Base-by-base conservation (phyloP, 1,140 invertebrate genomes). In the Centruroides vittatus region DNA sequence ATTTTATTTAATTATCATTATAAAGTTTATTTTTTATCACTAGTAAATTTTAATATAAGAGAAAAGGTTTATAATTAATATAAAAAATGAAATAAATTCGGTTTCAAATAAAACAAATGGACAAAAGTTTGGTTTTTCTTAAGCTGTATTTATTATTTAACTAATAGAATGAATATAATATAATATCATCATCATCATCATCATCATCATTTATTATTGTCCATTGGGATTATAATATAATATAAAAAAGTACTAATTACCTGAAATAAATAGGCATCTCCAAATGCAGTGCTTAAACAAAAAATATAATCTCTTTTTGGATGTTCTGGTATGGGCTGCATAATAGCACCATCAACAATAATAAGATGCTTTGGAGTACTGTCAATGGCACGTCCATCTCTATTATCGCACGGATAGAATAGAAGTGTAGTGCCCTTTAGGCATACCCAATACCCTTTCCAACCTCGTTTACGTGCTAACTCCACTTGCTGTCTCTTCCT, bases 361-460 rank as follows among this genome's bases (percentile, higher is more conserved):
- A 95, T 95, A 67, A 94, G 82, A 78, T 95, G 91, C 73, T 93
- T 93, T 23, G 91, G 91, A n/a, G 90, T 88, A 41, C 89, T 87
- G 72, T 95, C 92, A 47, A 93, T 89, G 12, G 88, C 88, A 35
- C 73, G 70, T 47, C 62, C 67, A 35, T 62, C 65, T n/a, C 57
- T 56, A 54, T 61, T 64, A 57, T 66, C 67, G 73, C 93, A 95
- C 3, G 92, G 91, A 76, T 96, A 97, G 76, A 98, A 98, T 34
- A 97, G 82, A n/a, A 98, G 80, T 23, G 93, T 96, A 12, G 93
- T 97, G 58, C 94, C 94, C 74, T 97, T 97, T 59, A 98, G 79
- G 75, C 92, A 95, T n/a, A 97, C 93, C 93, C 93, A 98, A 75
- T 98, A 98, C 54, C 90, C 89, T 76, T 96, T 96, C 94, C 94